A percentile compares a stretch with the other conserved stretches of the same genome.
phyloP scores from a whole-genome alignment of 2,888 invertebrate genomes.

The Belgica antarctica region DNA sequence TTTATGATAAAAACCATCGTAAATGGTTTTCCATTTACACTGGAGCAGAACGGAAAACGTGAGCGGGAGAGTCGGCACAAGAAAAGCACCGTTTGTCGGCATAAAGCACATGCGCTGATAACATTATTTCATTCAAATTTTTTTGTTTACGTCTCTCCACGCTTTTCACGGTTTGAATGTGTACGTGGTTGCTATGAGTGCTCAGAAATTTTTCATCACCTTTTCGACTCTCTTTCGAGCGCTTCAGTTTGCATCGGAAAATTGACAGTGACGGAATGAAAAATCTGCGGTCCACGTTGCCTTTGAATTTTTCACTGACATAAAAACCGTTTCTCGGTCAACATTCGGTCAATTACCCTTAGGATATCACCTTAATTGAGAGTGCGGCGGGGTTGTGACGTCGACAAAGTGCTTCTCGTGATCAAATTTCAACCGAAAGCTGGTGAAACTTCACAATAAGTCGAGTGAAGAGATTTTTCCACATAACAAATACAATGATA shows the following conservation, averaged over 20 bases:
- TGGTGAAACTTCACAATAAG: not conserved
- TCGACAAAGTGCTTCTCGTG: not conserved
- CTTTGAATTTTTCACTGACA: constrained; percentile 35
- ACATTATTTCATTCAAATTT: constrained; percentile 32
- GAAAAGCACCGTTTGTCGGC: constrained; percentile 19
- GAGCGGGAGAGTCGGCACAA: not conserved
- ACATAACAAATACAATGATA: constrained; percentile 2
- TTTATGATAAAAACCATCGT: constrained; percentile 5
- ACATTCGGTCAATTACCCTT: constrained; percentile 35
- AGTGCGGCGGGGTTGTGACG: not conserved
- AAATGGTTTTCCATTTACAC: not conserved
- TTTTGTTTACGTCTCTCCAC: constrained; percentile 41
- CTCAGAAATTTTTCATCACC: constrained; percentile 14
- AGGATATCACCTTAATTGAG: not conserved
- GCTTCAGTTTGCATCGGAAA: constrained; percentile 35
- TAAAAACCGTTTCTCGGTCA: constrained; percentile 22
- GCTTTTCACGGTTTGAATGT: constrained; percentile 21
- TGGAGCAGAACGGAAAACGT: not conserved
- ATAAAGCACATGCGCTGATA: constrained; percentile 30
- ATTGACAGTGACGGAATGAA: constrained; percentile 39
- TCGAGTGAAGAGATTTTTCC: not conserved
- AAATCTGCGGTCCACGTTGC: constrained; percentile 30
- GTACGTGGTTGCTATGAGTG: constrained; percentile 15
- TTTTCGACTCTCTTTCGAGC: not conserved
- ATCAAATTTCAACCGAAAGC: not conserved